phyloP scores from a whole-genome alignment of 1,140 invertebrate species.

The Drosophila sechellia region DNA sequence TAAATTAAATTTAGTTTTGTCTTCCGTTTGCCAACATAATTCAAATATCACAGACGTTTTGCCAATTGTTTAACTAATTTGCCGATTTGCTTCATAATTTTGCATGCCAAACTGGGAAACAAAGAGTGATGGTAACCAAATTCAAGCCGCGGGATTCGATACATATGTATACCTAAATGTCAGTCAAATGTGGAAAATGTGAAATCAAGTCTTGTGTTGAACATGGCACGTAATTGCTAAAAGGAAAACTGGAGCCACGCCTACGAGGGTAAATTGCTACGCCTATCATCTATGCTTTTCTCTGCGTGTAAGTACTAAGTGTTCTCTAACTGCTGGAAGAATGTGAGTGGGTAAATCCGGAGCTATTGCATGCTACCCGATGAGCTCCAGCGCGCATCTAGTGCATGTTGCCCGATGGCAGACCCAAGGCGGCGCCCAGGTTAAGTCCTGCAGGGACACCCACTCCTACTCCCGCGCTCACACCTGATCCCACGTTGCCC shows the following conservation, averaged over 20 bases:
- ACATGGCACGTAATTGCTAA: conserved; percentile 74
- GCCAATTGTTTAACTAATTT: conserved; percentile 78
- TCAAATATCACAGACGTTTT: conserved; percentile 82
- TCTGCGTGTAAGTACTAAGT: conserved; percentile 57
- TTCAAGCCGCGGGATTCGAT: conserved; percentile 28
- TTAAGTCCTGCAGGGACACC: conserved; percentile 57
- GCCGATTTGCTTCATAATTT: conserved; percentile 62
- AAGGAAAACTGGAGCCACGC: conserved; percentile 68
- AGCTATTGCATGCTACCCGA: background rate
- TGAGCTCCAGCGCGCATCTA: conserved; percentile 15
- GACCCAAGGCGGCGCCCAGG: conserved; percentile 52
- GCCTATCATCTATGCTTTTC: conserved; percentile 33
- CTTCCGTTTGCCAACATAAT: conserved; percentile 66
- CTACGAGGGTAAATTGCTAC: conserved; percentile 58
- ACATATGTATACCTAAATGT: conserved; percentile 49
- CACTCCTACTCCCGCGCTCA: conserved; percentile 48
- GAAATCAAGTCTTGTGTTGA: conserved; percentile 74
- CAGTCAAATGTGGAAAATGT: conserved; percentile 66
- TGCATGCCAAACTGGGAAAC: conserved; percentile 54
- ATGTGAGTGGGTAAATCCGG: conserved; percentile 4
- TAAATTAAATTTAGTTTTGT: conserved; percentile 64
- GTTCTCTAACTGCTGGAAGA: conserved; percentile 41
- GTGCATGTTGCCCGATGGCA: conserved; percentile 63
- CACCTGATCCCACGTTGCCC: conserved; percentile 52
- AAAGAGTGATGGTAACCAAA: conserved; percentile 21